Evolutionary conservation across 1,140 invertebrate genomes (phyloP).

Genomic region (Apis florea): DNA sequence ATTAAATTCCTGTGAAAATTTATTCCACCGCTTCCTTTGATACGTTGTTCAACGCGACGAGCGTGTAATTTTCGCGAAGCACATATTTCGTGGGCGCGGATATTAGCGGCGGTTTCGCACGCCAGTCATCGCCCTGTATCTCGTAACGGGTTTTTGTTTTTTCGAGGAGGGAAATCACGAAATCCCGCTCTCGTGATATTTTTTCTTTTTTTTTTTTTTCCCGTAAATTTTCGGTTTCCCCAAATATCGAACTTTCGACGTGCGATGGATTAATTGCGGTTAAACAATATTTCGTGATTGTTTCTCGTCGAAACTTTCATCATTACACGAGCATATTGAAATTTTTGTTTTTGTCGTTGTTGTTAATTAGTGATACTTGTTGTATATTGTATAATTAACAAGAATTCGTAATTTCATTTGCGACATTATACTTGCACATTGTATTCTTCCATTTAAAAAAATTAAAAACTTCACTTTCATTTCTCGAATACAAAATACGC

Average conservation of each 20-base stretch:
- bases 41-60: conserved; percentile 7
- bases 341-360: too few species aligned
- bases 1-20: conserved; percentile 51
- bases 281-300: too few species aligned
- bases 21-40: conserved; percentile 44
- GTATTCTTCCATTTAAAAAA: too few species aligned
- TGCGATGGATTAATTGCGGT: neutral
- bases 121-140: conserved; percentile 20
- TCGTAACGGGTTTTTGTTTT: neutral
- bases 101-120: conserved; percentile 37
- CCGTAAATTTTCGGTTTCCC: neutral
- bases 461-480: too few species aligned
- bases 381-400: too few species aligned
- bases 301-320: too few species aligned
- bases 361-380: too few species aligned
- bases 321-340: too few species aligned
- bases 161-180: neutral
- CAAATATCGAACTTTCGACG: neutral
- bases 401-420: too few species aligned
- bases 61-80: conserved; percentile 42
- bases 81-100: conserved; percentile 20
- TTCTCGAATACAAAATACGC: too few species aligned
- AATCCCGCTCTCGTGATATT: neutral
- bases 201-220: neutral
- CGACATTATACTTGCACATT: too few species aligned